These are phyloP conservation scores for Lacerta viridis DNA, from an alignment of 2,797 vertebrate genomes.

Conservation along the genomic window DNA sequence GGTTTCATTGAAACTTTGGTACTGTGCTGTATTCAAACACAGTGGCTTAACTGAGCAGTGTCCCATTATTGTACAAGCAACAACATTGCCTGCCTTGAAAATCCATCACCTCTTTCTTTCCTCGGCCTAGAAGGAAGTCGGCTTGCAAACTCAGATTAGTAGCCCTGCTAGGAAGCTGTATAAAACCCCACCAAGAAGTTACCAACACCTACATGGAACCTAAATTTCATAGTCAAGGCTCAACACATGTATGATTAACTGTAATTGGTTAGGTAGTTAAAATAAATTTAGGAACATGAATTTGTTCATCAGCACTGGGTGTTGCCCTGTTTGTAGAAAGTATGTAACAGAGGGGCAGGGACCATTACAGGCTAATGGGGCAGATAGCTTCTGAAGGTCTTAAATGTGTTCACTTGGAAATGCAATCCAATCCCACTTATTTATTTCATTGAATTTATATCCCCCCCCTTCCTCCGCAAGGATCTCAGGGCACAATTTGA, in stretches of 20 bases:
- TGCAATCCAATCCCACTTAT: neutral
- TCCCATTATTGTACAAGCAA: neutral
- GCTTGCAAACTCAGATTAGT: neutral
- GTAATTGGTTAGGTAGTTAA: neutral
- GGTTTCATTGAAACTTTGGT: neutral
- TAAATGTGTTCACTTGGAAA: neutral
- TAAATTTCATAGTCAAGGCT: no score
- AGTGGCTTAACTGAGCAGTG: neutral
- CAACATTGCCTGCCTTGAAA: neutral
- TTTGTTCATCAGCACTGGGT: neutral
- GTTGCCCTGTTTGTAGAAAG: neutral
- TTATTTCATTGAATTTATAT: no score
- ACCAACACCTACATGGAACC: neutral
- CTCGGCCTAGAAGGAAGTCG: neutral
- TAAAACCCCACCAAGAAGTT: neutral
- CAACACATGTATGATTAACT: neutral
- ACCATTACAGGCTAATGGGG: no score
- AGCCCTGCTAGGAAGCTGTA: neutral
- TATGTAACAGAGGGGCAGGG: neutral
- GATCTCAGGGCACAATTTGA: no score
- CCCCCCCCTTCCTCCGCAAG: no score
- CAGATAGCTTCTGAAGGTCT: neutral
- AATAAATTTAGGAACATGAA: neutral
- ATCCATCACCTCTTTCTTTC: neutral
- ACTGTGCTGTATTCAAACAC: neutral